phyloP scores from a whole-genome alignment of 2,113 vertebrate genomes.

The Physeter macrocephalus region DNA sequence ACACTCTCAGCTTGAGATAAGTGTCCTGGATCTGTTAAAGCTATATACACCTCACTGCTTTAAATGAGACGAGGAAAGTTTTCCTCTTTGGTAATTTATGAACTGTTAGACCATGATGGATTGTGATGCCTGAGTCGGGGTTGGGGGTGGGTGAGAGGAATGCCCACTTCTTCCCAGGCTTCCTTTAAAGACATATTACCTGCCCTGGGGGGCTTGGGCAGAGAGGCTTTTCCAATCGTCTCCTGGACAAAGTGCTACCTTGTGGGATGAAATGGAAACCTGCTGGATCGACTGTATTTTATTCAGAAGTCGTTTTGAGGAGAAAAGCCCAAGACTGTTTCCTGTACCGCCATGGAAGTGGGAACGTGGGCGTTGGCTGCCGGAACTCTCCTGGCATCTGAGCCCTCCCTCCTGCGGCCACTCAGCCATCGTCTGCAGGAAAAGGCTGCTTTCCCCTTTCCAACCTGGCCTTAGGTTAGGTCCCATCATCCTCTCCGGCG shows the following conservation, averaged over 20 bases:
- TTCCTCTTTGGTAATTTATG: constrained; percentile 66
- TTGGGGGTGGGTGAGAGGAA: neutral
- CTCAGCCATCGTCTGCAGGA: neutral
- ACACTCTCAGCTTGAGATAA: constrained; percentile 79
- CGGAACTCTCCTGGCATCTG: neutral
- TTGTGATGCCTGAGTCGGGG: neutral
- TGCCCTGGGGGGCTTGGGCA: neutral
- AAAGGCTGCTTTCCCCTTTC: neutral
- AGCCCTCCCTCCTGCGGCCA: neutral
- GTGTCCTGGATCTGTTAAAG: constrained; percentile 76
- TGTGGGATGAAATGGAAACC: neutral
- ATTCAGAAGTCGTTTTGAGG: neutral
- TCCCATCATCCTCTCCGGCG: neutral
- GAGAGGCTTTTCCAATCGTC: neutral
- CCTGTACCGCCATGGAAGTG: neutral
- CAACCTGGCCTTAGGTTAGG: neutral
- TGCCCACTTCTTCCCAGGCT: neutral
- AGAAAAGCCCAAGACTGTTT: neutral
- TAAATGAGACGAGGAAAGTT: constrained; percentile 46
- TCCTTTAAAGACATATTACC: neutral
- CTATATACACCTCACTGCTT: constrained; percentile 58
- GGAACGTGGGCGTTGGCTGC: neutral
- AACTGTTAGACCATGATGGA: constrained; percentile 18
- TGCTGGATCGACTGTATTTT: neutral
- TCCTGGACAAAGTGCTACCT: neutral